Conservation (phyloP, 2,113 vertebrate genomes). For the Benitochromis conjunctus region DNA sequence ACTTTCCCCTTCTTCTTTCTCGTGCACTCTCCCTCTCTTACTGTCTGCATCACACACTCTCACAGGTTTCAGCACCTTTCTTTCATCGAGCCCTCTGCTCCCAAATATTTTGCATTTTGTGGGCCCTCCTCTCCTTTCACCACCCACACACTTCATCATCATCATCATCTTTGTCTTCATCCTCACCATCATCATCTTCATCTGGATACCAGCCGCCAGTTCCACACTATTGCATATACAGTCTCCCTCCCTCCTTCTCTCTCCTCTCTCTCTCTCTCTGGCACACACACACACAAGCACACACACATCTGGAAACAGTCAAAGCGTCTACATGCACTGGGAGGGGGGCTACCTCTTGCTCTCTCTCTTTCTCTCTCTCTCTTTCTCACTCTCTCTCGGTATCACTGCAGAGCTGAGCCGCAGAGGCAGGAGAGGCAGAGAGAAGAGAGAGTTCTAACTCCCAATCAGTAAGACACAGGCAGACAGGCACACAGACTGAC, state of each 20-base stretch:
- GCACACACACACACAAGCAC: not conserved
- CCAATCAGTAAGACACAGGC: slow-evolving; percentile 54
- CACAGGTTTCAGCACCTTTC: not conserved
- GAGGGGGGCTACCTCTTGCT: slow-evolving; percentile 46
- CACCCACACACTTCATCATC: slow-evolving; percentile 19
- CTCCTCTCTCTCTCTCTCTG: not conserved
- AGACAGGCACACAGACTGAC: slow-evolving; percentile 30
- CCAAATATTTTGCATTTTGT: not conserved
- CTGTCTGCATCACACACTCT: not conserved
- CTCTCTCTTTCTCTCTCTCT: not conserved
- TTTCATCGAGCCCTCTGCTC: not conserved
- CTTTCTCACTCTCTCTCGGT: slow-evolving; percentile 33
- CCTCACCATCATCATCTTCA: slow-evolving; percentile 50
- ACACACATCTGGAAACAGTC: slow-evolving; percentile 83
- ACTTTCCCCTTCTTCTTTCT: not conserved
- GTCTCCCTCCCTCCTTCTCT: slow-evolving; percentile 7
- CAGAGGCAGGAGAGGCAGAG: slow-evolving; percentile 69
- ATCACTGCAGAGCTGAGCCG: slow-evolving; percentile 74
- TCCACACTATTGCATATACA: slow-evolving; percentile 39
- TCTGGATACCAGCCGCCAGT: slow-evolving; percentile 59
- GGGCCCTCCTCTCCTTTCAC: not conserved
- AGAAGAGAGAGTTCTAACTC: slow-evolving; percentile 64
- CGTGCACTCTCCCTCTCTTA: not conserved
- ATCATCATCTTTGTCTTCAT: slow-evolving; percentile 30
- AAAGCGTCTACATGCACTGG: slow-evolving; percentile 70